Percentiles rank a stretch among this genome's conserved stretches.
These are phyloP conservation scores for Xerus inauris DNA, from an alignment of 2,113 vertebrate species.

Conservation along the genomic window DNA sequence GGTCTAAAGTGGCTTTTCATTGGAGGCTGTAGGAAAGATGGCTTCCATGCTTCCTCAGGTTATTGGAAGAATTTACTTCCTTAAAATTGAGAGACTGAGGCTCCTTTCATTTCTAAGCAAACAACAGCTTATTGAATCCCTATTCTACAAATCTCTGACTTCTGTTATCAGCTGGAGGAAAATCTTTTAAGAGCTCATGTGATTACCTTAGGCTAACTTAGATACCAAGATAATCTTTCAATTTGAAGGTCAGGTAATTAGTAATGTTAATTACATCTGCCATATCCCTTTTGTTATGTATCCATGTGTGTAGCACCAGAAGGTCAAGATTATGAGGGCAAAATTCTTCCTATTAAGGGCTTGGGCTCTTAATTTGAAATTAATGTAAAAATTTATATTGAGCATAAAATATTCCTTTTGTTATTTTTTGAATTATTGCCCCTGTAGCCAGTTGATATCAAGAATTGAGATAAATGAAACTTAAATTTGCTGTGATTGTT, in stretches of 20 bases:
- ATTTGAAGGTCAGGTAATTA: not conserved
- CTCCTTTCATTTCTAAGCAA: not conserved
- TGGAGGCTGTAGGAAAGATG: not conserved
- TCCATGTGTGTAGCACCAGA: not conserved
- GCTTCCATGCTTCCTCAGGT: not conserved
- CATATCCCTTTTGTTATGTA: not conserved
- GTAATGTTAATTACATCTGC: not conserved
- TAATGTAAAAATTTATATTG: not conserved
- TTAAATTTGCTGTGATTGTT: not conserved
- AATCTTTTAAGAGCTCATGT: not conserved
- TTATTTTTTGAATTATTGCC: not conserved
- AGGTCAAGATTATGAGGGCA: not conserved
- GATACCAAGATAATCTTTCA: not conserved
- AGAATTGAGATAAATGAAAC: not conserved
- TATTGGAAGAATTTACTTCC: not conserved
- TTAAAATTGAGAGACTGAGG: not conserved
- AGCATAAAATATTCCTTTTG: not conserved
- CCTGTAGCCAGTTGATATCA: not conserved
- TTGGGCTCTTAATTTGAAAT: conserved; percentile 3
- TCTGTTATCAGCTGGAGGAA: not conserved
- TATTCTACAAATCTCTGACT: not conserved
- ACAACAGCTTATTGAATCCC: not conserved
- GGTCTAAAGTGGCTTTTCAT: not conserved
- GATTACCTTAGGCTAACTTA: not conserved
- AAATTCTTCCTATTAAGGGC: not conserved